Conservation (phyloP, 2,113 vertebrate genomes). For the Rissa tridactyla region DNA sequence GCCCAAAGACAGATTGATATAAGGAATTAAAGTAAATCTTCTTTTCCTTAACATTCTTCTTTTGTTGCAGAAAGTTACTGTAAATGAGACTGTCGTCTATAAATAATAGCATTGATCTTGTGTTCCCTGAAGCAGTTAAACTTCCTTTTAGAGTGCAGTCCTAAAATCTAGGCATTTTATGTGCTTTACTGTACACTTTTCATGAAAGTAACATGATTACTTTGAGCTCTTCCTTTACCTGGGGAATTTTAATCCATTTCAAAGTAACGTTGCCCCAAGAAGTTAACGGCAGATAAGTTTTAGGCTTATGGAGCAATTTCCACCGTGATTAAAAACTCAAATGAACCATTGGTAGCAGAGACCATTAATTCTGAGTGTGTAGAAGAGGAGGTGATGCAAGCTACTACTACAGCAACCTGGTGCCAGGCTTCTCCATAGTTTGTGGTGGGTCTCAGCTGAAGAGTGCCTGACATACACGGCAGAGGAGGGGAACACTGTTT, state of each 20-base stretch:
- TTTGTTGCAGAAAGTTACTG: slow-evolving; percentile 1
- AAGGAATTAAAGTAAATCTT: not conserved
- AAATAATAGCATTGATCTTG: slow-evolving; percentile 4
- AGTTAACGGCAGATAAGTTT: not conserved
- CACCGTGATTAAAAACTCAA: not conserved
- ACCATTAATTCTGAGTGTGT: not conserved
- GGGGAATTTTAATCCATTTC: not conserved
- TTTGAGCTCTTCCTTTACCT: not conserved
- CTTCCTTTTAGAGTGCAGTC: not conserved
- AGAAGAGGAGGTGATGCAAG: not conserved
- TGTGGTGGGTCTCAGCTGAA: not conserved
- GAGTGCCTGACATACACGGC: too few species aligned
- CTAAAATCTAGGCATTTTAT: not conserved
- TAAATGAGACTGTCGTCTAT: not conserved
- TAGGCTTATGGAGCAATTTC: not conserved
- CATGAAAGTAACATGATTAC: not conserved
- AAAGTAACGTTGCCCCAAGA: not conserved
- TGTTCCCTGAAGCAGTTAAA: not conserved
- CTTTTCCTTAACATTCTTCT: not conserved
- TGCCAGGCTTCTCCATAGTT: not conserved
- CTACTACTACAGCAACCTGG: not conserved
- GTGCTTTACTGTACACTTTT: not conserved
- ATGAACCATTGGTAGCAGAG: not conserved
- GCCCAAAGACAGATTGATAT: not conserved
- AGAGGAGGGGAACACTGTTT: not conserved